Evolutionary conservation across 2,888 invertebrate genomes (phyloP).

Genomic region (Polylopha cassiicola): DNA sequence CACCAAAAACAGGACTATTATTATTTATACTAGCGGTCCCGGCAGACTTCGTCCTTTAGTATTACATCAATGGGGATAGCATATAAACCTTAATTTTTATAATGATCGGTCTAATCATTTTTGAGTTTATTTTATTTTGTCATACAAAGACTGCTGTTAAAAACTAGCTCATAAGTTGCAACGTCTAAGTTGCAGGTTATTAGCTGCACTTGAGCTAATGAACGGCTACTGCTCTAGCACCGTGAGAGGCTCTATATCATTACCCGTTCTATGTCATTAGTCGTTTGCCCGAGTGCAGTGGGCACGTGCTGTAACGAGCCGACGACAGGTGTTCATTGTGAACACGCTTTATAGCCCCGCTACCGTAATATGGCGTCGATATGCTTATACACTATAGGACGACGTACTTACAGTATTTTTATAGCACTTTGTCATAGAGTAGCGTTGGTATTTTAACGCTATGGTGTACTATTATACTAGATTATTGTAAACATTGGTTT

Average conservation of each 20-base stretch:
- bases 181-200: slow-evolving; percentile 36
- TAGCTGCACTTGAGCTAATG: slow-evolving; percentile 38
- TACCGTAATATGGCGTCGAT: background rate
- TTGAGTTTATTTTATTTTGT: too few relatives aligned
- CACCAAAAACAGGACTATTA: too few relatives aligned
- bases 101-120: too few relatives aligned
- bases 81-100: too few relatives aligned
- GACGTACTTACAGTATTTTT: background rate
- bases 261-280: slow-evolving; percentile 50
- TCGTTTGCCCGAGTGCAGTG: slow-evolving; percentile 27
- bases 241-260: slow-evolving; percentile 38
- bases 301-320: slow-evolving; percentile 41
- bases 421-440: background rate
- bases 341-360: slow-evolving; percentile 8
- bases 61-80: too few relatives aligned
- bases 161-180: slow-evolving; percentile 22
- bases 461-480: too few relatives aligned
- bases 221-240: slow-evolving; percentile 35
- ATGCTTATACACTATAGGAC: slow-evolving; percentile 4
- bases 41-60: too few relatives aligned
- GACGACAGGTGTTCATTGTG: slow-evolving; percentile 34
- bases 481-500: too few relatives aligned
- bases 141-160: too few relatives aligned
- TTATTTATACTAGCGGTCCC: too few relatives aligned
- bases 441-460: too few relatives aligned